Conservation (phyloP, 1,140 invertebrate genomes). For the Drosophila sechellia region DNA sequence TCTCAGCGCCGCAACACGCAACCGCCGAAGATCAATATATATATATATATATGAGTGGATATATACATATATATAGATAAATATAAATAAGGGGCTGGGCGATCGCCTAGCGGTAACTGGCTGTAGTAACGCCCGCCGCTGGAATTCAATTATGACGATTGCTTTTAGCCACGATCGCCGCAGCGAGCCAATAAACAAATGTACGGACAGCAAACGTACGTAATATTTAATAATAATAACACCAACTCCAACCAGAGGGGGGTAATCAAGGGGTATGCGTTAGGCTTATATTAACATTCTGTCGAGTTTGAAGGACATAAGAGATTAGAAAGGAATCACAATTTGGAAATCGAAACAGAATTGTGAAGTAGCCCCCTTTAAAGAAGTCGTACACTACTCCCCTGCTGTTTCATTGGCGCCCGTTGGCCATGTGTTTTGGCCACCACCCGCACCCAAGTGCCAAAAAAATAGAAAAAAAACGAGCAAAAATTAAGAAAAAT, state of each 20-base stretch:
- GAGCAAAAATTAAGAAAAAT: constrained; percentile 13
- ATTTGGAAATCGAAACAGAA: no score
- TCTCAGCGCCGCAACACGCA: constrained; percentile 73
- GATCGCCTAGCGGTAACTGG: constrained; percentile 55
- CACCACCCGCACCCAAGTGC: constrained; percentile 57
- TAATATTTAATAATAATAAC: constrained; percentile 80
- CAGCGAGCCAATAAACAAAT: constrained; percentile 79
- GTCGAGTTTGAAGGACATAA: not conserved
- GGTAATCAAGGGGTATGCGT: not conserved
- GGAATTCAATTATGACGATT: constrained; percentile 82
- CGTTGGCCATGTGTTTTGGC: constrained; percentile 53
- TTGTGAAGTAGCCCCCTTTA: not conserved
- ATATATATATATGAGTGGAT: not conserved
- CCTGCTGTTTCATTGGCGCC: constrained; percentile 31
- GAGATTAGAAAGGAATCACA: not conserved
- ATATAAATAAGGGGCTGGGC: constrained; percentile 19
- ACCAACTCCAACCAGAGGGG: constrained; percentile 5
- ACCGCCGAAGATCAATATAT: constrained; percentile 37
- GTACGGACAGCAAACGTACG: constrained; percentile 75
- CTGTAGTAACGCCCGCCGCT: constrained; percentile 73
- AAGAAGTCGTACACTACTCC: not conserved
- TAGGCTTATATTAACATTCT: no score
- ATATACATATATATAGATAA: not conserved
- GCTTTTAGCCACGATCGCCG: constrained; percentile 64
- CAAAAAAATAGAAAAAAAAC: constrained; percentile 13